Percentiles rank a stretch among this genome's conserved stretches.
phyloP scores from a whole-genome alignment of 2,113 vertebrate genomes.

The Asarcornis scutulata region DNA sequence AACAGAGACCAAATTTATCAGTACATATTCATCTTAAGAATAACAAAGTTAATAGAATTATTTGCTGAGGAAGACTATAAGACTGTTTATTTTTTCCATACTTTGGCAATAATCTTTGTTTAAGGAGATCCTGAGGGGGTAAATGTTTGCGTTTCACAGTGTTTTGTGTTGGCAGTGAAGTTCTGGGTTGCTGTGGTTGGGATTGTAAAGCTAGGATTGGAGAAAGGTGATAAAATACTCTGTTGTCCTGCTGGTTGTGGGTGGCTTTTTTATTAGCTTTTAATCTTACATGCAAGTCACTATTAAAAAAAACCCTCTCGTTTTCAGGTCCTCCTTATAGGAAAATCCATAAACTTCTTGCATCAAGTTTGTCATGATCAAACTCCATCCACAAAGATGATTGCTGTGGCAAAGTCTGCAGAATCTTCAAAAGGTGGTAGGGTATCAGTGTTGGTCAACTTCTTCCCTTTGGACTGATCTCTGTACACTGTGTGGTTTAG shows the following conservation, averaged over 20 bases:
- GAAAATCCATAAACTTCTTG: constrained; percentile 99
- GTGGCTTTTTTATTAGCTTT: background rate
- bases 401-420: constrained; percentile 83
- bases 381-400: constrained; percentile 89
- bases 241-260: background rate
- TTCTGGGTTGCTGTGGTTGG: background rate
- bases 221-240: background rate
- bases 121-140: background rate
- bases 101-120: background rate
- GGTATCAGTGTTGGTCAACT: background rate
- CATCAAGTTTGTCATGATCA: constrained; percentile 98
- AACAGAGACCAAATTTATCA: background rate
- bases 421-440: constrained; percentile 92
- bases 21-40: background rate
- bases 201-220: background rate
- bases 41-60: background rate
- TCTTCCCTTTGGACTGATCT: background rate
- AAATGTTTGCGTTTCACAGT: background rate
- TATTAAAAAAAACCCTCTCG: background rate
- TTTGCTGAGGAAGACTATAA: background rate
- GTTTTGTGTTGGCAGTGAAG: background rate
- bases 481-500: rapidly evolving
- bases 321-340: constrained; percentile 92
- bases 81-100: background rate
- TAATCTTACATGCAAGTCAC: background rate